Conservation (phyloP, 2,888 invertebrate species). For the Odiellus spinosus region DNA sequence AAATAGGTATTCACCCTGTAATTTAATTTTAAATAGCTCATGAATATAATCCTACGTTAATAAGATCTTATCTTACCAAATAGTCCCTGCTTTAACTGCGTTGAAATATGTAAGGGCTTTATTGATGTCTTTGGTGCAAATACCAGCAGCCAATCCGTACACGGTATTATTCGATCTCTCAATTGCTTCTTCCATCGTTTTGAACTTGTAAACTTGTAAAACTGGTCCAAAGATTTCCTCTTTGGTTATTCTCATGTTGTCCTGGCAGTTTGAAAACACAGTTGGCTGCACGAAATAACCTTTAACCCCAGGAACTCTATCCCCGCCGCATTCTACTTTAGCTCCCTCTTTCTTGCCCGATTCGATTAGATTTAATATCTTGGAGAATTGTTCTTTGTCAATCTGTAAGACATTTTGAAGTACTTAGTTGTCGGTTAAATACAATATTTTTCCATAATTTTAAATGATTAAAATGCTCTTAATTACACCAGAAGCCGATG, state of each 20-base stretch:
- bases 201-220: conserved; percentile 32
- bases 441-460: no score
- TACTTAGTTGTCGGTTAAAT: no score
- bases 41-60: no score
- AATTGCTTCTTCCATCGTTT: conserved; percentile 48
- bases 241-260: conserved; percentile 29
- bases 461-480: no score
- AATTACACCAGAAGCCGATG: no score
- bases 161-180: conserved; percentile 60
- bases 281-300: conserved; percentile 31
- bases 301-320: conserved; percentile 24
- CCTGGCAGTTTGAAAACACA: conserved; percentile 28
- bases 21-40: background rate
- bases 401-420: conserved; percentile 22
- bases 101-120: conserved; percentile 57
- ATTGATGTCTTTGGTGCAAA: conserved; percentile 61
- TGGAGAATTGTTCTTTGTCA: conserved; percentile 28
- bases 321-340: conserved; percentile 29
- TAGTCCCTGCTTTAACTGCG: conserved; percentile 41
- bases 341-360: conserved; percentile 30
- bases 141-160: conserved; percentile 67
- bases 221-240: conserved; percentile 34
- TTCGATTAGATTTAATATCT: conserved; percentile 27
- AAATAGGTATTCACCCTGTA: conserved; percentile 16
- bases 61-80: conserved; percentile 19